A percentile compares a stretch with the other conserved stretches of the same genome.
These are phyloP conservation scores for Anguilla pacifica DNA, from an alignment of 2,797 vertebrate species.

Conservation along the genomic window DNA sequence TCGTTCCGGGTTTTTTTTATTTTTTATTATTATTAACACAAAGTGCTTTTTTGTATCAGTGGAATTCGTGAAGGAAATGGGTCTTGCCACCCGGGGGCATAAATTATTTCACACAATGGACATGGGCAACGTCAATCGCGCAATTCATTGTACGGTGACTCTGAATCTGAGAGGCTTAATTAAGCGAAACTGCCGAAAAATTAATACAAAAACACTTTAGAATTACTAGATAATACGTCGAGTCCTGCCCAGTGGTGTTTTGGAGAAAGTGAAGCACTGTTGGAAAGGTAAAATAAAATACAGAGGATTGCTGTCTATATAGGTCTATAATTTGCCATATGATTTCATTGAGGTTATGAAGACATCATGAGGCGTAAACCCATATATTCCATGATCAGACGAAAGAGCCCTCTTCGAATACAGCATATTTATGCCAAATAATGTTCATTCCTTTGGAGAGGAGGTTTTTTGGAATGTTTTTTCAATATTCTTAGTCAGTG, in stretches of 20 bases:
- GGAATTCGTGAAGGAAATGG: not conserved
- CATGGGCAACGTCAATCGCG: not conserved
- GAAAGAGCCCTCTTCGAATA: not conserved
- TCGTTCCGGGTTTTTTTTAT: not conserved
- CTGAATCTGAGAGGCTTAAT: not conserved
- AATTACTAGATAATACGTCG: not conserved
- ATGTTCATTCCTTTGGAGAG: no score
- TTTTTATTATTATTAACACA: no score
- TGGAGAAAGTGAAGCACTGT: not conserved
- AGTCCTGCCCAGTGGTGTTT: not conserved
- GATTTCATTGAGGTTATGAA: not conserved
- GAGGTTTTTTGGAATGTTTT: no score
- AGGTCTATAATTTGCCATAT: not conserved
- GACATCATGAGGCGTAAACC: not conserved
- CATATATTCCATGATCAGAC: not conserved
- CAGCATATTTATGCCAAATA: not conserved
- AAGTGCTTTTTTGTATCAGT: not conserved
- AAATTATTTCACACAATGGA: not conserved
- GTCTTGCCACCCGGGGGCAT: no score
- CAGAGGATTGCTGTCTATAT: not conserved
- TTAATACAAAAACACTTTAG: not conserved
- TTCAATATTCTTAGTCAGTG: no score
- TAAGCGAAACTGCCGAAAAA: not conserved
- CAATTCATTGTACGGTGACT: not conserved
- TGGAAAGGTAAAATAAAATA: not conserved